These are phyloP conservation scores for Dilophus febrilis DNA, from an alignment of 2,888 invertebrate genomes.

Conservation along the genomic window DNA sequence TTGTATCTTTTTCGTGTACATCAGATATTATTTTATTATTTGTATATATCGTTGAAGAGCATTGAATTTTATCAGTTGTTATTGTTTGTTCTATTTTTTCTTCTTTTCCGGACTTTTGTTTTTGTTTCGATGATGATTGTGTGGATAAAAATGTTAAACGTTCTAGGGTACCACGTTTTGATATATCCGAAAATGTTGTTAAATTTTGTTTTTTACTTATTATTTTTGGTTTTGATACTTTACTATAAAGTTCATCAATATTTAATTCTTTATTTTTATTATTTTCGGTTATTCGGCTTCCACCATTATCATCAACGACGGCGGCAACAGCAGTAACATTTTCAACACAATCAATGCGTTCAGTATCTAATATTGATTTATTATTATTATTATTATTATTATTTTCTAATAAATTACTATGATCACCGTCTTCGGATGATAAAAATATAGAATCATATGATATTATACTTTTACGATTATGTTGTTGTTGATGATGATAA, in stretches of 20 bases:
- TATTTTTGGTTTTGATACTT: slow-evolving; percentile 37
- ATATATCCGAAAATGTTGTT: slow-evolving; percentile 18
- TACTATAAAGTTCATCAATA: slow-evolving; percentile 11
- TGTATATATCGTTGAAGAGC: too few species aligned
- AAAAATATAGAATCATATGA: slow-evolving; percentile 30
- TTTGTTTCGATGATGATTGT: slow-evolving; percentile 7
- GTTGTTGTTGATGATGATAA: too few species aligned
- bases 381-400: too few species aligned
- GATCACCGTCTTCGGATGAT: slow-evolving; percentile 25
- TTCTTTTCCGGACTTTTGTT: too few species aligned
- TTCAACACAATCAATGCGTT: slow-evolving; percentile 17
- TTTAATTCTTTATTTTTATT: slow-evolving; percentile 6
- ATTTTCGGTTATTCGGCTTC: not conserved
- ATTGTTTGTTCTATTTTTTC: not conserved
- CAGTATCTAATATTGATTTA: too few species aligned
- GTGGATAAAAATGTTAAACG: slow-evolving; percentile 14
- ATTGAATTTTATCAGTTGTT: not conserved
- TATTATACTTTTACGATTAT: slow-evolving; percentile 19
- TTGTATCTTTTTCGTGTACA: slow-evolving; percentile 16
- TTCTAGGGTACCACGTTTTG: slow-evolving; percentile 14
- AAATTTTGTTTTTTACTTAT: slow-evolving; percentile 26
- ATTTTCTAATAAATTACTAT: slow-evolving; percentile 6
- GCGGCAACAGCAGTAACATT: slow-evolving; percentile 1
- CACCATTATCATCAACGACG: slow-evolving; percentile 1
- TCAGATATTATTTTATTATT: too few species aligned